Conservation (phyloP, 2,888 invertebrate genomes). For the Aspidiotus rigidus region DNA sequence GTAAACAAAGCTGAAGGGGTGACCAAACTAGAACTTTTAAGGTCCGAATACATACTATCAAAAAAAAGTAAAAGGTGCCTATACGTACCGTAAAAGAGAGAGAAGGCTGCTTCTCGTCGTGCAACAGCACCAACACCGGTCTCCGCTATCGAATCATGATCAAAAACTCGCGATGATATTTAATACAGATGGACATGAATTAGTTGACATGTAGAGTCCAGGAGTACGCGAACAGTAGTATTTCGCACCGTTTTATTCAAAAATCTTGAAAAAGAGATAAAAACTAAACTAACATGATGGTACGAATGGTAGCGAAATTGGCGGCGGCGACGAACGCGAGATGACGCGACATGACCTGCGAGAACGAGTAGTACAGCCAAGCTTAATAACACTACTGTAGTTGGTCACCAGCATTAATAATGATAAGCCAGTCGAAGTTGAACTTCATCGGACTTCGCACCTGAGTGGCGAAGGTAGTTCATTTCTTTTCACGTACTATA, state of each 20-base stretch:
- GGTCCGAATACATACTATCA: too few species aligned
- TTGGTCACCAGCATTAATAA: conserved; percentile 24
- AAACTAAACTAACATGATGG: conserved; percentile 19
- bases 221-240: conserved; percentile 8
- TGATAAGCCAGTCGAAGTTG: conserved; percentile 16
- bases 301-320: conserved; percentile 16
- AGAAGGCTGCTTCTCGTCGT: too few species aligned
- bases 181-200: neutral
- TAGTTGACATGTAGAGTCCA: neutral
- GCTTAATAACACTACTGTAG: conserved; percentile 26
- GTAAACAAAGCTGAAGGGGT: too few species aligned
- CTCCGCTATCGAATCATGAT: neutral
- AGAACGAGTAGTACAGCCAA: conserved; percentile 31
- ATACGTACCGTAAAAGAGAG: too few species aligned
- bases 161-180: neutral
- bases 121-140: neutral
- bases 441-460: conserved; percentile 23
- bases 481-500: conserved; percentile 22
- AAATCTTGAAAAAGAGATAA: neutral
- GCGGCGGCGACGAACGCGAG: conserved; percentile 22
- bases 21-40: too few species aligned
- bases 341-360: conserved; percentile 33
- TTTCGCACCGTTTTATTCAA: neutral
- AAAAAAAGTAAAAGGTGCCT: too few species aligned
- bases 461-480: conserved; percentile 23